A percentile compares a stretch with the other conserved stretches of the same genome.
Evolutionary conservation across 1,140 invertebrate genomes (phyloP).

Genomic region (Drosophila persimilis): DNA sequence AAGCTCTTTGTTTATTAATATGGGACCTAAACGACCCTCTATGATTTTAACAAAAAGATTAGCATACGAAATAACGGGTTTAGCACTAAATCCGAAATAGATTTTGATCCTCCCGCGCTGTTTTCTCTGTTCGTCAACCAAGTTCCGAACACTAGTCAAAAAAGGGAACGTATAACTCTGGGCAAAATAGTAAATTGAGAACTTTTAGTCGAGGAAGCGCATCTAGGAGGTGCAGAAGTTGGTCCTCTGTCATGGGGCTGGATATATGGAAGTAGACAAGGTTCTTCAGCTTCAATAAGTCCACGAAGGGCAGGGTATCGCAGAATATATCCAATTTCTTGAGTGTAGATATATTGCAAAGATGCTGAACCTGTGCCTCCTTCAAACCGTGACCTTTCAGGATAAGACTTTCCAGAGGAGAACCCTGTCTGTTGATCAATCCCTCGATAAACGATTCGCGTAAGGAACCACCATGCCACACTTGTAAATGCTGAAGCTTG

Average conservation of each 20-base stretch:
- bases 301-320: not conserved
- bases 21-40: too few relatives aligned
- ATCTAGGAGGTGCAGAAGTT: slow-evolving; percentile 21
- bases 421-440: not conserved
- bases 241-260: not conserved
- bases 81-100: too few relatives aligned
- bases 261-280: slow-evolving; percentile 27
- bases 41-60: too few relatives aligned
- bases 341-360: slow-evolving; percentile 25
- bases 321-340: slow-evolving; percentile 24
- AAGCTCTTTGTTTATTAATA: too few relatives aligned
- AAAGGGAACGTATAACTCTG: too few relatives aligned
- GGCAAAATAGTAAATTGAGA: not conserved
- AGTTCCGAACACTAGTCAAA: too few relatives aligned
- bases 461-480: too few relatives aligned
- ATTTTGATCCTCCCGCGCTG: too few relatives aligned
- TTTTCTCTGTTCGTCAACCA: too few relatives aligned
- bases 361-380: too few relatives aligned
- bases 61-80: too few relatives aligned
- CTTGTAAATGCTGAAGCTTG: slow-evolving; percentile 28
- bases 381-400: not conserved
- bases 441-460: not conserved
- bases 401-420: slow-evolving; percentile 33
- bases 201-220: not conserved
- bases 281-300: slow-evolving; percentile 1